phyloP scores from a whole-genome alignment of 2,797 vertebrate genomes.

The Cuculus canorus region DNA sequence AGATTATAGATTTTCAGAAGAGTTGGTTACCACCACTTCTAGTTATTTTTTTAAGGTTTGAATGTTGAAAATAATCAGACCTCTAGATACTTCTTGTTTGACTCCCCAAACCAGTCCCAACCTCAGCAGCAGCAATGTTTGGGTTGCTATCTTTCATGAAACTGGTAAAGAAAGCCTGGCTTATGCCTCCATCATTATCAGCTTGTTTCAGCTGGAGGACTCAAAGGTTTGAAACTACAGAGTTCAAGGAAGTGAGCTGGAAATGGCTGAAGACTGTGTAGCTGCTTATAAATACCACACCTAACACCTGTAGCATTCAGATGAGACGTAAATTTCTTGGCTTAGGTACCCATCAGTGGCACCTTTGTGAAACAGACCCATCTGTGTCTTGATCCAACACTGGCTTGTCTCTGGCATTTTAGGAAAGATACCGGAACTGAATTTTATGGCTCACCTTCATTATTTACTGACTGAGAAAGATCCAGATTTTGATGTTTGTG shows the following conservation, averaged over 20 bases:
- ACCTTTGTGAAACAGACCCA: neutral
- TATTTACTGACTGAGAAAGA: neutral
- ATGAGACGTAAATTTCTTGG: neutral
- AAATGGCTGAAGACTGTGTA: neutral
- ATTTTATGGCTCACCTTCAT: neutral
- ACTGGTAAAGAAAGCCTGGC: neutral
- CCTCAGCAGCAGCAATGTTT: neutral
- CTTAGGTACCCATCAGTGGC: neutral
- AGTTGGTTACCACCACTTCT: neutral
- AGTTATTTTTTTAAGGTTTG: neutral
- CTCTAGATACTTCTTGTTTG: neutral
- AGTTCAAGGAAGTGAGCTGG: neutral
- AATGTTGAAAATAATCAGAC: neutral
- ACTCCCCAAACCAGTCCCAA: neutral
- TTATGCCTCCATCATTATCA: neutral
- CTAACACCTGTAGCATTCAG: neutral
- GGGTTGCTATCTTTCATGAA: neutral
- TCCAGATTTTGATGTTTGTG: neutral
- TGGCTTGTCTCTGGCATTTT: neutral
- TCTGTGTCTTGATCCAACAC: neutral
- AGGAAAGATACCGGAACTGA: neutral
- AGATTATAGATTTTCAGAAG: neutral
- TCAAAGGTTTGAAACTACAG: neutral
- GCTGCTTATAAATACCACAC: neutral
- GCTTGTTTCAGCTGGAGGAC: neutral